Base-by-base conservation (phyloP, 2,113 vertebrate genomes). In the Sapajus apella region DNA sequence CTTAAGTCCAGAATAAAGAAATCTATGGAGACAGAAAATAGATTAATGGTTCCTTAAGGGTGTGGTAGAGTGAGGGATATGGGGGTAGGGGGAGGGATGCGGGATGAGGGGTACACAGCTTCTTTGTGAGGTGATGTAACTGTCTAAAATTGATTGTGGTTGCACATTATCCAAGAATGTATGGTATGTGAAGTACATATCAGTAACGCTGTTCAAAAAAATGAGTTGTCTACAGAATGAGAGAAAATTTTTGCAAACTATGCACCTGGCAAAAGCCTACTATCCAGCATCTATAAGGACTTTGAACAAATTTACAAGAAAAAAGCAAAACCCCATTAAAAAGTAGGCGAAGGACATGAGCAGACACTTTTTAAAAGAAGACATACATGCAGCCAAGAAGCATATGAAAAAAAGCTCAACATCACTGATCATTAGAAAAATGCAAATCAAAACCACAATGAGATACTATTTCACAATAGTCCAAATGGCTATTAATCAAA, bases 51-150 rank as follows among this genome's bases (percentile, higher is more conserved):
- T 87, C 12, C 35, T 87, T 88, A 52, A 4, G 40, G 6, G 8
- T 87, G 30, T 30, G 27, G 5, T 45, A 30, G 21, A 4, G 14
- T 12, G 7, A 75, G 17, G 11, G 1, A 79, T 32, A 3, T 37
- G 9, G 32, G 12, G 12, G 40, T 20, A 21, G 1, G 1, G 5
- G 1, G 13, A 68, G 8, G 76, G 2, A 86, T 30, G n/a, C 3
- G 20, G 70, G 43, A 47, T 50, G 21, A 25, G 23, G 32, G 25
- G 61, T 14, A 47, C 11, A 45, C 40, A 27, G n/a, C 37, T 95
- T 91, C 66, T 77, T 81, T 85, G 43, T 91, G 18, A 90, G 61
- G 43, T 83, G 37, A 72, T 35, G 6, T 73, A 85, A 92, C 23
- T 76, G 6, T 64, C 18, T 40, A 87, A 87, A 83, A 83, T 66